These are phyloP conservation scores for Neoniphon sammara DNA, from an alignment of 2,797 vertebrate species.

Conservation along the genomic window DNA sequence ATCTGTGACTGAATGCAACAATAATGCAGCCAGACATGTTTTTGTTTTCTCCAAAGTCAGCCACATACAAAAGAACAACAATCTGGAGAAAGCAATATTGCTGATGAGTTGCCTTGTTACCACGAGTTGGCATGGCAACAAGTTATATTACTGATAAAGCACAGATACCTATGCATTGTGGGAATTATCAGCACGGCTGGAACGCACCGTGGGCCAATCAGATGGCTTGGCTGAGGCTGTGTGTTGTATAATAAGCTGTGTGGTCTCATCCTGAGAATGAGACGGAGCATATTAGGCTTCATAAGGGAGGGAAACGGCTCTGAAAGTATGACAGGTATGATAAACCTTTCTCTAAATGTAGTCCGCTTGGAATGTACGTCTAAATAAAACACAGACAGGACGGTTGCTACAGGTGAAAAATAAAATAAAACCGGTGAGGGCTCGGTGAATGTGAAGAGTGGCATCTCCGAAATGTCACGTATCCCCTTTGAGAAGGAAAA, in stretches of 20 bases:
- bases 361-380: conserved; percentile 50
- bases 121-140: conserved; percentile 15
- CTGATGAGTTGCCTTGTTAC: conserved; percentile 18
- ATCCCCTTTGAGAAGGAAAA: conserved; percentile 15
- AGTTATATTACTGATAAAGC: conserved; percentile 32
- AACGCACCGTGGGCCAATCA: conserved; percentile 46
- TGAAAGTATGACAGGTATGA: conserved; percentile 75
- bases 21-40: not conserved
- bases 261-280: conserved; percentile 55
- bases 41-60: not conserved
- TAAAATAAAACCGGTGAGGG: conserved; percentile 76
- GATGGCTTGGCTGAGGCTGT: conserved; percentile 14
- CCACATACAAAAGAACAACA: not conserved
- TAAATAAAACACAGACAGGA: conserved; percentile 75
- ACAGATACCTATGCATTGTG: conserved; percentile 29
- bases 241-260: conserved; percentile 60
- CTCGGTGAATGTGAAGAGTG: not conserved
- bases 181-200: conserved; percentile 48
- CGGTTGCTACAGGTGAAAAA: conserved; percentile 75
- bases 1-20: not conserved
- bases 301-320: conserved; percentile 71
- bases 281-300: conserved; percentile 65
- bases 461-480: conserved; percentile 6
- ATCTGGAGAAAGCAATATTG: not conserved
- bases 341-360: conserved; percentile 71